Conservation (phyloP, 2,797 vertebrate species). For the Graptemys geographica region DNA sequence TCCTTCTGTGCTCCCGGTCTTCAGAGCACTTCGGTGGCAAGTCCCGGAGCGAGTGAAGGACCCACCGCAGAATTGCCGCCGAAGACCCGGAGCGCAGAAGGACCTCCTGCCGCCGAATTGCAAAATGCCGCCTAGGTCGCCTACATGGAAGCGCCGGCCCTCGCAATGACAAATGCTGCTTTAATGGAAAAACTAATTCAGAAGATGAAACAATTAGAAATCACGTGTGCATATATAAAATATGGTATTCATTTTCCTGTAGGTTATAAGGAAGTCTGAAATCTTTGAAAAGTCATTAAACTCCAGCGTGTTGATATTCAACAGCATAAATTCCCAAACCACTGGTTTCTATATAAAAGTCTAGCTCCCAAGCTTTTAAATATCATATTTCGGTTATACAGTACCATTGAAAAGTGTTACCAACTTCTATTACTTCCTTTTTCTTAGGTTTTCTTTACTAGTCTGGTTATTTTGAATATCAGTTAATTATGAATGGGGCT, state of each 20-base stretch:
- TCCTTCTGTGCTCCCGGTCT: too few species aligned
- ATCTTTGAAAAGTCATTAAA: neutral
- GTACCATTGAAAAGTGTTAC: neutral
- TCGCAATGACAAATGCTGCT: neutral
- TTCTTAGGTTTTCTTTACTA: neutral
- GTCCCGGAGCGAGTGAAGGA: too few species aligned
- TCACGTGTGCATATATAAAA: neutral
- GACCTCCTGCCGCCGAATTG: too few species aligned
- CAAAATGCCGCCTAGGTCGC: too few species aligned
- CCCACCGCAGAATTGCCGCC: too few species aligned
- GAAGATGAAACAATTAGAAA: conserved; percentile 33
- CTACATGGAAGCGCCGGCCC: too few species aligned
- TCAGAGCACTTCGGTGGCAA: too few species aligned
- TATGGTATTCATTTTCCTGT: neutral
- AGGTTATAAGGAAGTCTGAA: neutral
- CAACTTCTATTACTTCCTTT: neutral
- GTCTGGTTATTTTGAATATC: neutral
- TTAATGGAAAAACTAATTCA: neutral
- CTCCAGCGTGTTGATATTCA: neutral
- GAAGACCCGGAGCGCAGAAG: too few species aligned
- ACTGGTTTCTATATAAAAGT: neutral
- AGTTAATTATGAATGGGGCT: neutral
- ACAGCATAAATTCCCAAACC: neutral
- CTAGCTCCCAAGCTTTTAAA: neutral
- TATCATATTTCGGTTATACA: neutral